These are phyloP conservation scores for Agrochola macilenta DNA, from an alignment of 2,888 invertebrate genomes.

Conservation along the genomic window DNA sequence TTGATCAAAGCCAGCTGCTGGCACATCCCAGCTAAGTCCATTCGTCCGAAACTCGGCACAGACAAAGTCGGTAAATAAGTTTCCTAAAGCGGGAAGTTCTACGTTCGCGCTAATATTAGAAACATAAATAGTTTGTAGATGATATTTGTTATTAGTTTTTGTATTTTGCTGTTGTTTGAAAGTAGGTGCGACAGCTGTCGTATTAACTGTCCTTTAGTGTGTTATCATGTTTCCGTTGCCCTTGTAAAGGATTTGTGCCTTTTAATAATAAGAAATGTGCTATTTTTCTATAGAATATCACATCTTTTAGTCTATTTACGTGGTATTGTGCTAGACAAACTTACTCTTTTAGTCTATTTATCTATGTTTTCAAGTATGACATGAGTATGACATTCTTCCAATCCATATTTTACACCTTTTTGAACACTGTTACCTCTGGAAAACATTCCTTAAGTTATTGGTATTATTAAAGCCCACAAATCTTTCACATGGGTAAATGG, in stretches of 20 bases:
- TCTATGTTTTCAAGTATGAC: no score
- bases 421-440: no score
- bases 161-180: slow-evolving; percentile 18
- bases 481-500: not conserved
- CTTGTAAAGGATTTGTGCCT: not conserved
- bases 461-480: no score
- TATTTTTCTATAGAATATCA: no score
- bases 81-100: slow-evolving; percentile 60
- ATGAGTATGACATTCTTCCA: no score
- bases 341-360: no score
- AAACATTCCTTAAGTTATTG: no score
- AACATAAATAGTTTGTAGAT: slow-evolving; percentile 49
- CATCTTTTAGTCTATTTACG: no score
- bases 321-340: no score
- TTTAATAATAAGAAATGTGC: not conserved
- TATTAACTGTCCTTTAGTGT: not conserved
- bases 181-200: not conserved
- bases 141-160: slow-evolving; percentile 57
- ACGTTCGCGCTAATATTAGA: slow-evolving; percentile 49
- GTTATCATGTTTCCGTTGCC: not conserved
- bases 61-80: slow-evolving; percentile 66
- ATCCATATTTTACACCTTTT: no score
- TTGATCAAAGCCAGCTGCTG: slow-evolving; percentile 58
- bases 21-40: slow-evolving; percentile 59
- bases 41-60: slow-evolving; percentile 56